phyloP scores from a whole-genome alignment of 2,797 vertebrate species.

The Austrolebias charrua region DNA sequence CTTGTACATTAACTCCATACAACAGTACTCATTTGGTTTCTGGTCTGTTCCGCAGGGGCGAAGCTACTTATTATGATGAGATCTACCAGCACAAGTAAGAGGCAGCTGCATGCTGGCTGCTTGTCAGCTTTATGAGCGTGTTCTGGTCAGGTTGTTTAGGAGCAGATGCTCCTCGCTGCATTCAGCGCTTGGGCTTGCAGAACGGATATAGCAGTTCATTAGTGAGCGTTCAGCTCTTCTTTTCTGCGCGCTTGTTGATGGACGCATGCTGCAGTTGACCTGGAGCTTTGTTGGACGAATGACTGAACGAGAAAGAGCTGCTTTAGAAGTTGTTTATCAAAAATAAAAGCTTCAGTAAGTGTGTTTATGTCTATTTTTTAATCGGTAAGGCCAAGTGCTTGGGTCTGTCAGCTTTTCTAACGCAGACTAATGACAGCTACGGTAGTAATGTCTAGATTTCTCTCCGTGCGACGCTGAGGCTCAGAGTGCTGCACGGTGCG shows the following conservation, averaged over 20 bases:
- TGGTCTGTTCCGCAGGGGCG: slow-evolving; percentile 70
- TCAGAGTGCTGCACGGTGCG: slow-evolving; percentile 34
- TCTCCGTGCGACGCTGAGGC: slow-evolving; percentile 38
- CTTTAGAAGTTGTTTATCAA: slow-evolving; percentile 17
- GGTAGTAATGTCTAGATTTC: slow-evolving; percentile 49
- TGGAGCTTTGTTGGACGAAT: slow-evolving; percentile 4
- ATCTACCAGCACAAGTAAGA: slow-evolving; percentile 81
- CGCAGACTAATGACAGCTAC: slow-evolving; percentile 39
- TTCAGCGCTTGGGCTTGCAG: slow-evolving; percentile 18
- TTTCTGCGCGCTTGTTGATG: slow-evolving; percentile 23
- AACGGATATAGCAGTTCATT: slow-evolving; percentile 31
- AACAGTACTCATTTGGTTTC: slow-evolving; percentile 33
- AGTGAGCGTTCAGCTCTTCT: slow-evolving; percentile 26
- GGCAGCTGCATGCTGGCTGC: slow-evolving; percentile 52
- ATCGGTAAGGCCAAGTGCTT: slow-evolving; percentile 1
- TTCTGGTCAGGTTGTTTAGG: slow-evolving; percentile 16
- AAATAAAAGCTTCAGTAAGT: no score
- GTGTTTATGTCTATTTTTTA: neutral
- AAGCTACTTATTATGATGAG: slow-evolving; percentile 73
- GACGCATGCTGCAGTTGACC: slow-evolving; percentile 36
- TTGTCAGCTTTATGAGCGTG: slow-evolving; percentile 27
- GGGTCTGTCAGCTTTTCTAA: slow-evolving; percentile 20
- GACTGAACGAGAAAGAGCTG: slow-evolving; percentile 25
- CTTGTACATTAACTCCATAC: slow-evolving; percentile 1
- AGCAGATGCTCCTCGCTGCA: slow-evolving; percentile 21